Conservation (phyloP, 1,140 invertebrate species). For the Pteromalus puparum region DNA sequence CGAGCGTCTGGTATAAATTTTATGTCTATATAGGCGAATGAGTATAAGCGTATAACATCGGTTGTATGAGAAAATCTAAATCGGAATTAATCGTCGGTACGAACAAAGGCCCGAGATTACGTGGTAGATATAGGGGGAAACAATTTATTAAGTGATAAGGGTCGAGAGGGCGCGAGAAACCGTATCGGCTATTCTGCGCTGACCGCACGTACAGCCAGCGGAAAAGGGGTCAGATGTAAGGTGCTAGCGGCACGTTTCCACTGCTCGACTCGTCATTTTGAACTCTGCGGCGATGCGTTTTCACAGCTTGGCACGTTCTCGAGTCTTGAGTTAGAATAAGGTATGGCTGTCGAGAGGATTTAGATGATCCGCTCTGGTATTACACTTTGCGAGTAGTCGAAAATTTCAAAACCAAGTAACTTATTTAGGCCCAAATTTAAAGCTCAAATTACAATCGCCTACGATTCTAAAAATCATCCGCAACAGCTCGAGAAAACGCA, state of each 20-base stretch:
- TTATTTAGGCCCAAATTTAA: too few relatives aligned
- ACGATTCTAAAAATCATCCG: too few relatives aligned
- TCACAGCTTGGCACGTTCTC: not conserved
- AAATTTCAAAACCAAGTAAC: too few relatives aligned
- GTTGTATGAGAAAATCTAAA: too few relatives aligned
- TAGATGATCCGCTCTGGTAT: not conserved
- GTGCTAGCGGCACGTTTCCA: not conserved
- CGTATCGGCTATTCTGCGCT: not conserved
- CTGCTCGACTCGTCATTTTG: not conserved
- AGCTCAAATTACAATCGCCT: too few relatives aligned
- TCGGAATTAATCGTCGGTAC: too few relatives aligned
- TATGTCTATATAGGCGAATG: too few relatives aligned
- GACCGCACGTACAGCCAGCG: not conserved
- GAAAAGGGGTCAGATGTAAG: not conserved
- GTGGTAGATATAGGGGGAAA: not conserved
- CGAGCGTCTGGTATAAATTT: too few relatives aligned
- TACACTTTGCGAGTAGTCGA: too few relatives aligned
- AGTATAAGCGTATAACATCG: too few relatives aligned
- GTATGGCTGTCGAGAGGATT: not conserved
- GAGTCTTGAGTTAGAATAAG: not conserved
- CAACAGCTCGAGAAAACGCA: too few relatives aligned
- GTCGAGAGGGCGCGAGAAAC: not conserved
- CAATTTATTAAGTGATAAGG: conserved; percentile 36
- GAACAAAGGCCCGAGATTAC: too few relatives aligned
- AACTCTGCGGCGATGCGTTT: not conserved